A percentile compares a stretch with the other conserved stretches of the same genome.
phyloP scores from a whole-genome alignment of 2,888 invertebrate species.

The Agonopterix subpropinquella region DNA sequence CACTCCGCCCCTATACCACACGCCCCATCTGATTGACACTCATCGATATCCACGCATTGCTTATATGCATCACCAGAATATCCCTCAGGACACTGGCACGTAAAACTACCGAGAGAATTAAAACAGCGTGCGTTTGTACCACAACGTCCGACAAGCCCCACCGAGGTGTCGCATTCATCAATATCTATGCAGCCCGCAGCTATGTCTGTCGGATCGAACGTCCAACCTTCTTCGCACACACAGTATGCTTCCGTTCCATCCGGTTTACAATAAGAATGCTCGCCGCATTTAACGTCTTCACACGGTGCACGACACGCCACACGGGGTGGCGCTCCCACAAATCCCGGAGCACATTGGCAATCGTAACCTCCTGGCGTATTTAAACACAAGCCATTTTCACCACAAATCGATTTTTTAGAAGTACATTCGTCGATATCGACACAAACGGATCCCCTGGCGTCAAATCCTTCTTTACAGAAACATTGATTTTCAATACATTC shows the following conservation, averaged over 20 bases:
- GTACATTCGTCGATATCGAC: conserved; percentile 89
- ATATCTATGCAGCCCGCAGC: conserved; percentile 94
- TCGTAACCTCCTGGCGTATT: conserved; percentile 88
- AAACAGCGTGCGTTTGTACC: conserved; percentile 89
- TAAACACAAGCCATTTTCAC: conserved; percentile 83
- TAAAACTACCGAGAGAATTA: conserved; percentile 86
- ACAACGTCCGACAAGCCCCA: conserved; percentile 88
- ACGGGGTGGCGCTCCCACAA: conserved; percentile 87
- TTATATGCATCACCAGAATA: conserved; percentile 90
- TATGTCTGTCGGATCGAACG: conserved; percentile 91
- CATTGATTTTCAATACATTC: conserved; percentile 93
- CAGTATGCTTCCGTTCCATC: conserved; percentile 93
- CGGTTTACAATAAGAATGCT: conserved; percentile 92
- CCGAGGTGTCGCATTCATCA: conserved; percentile 89
- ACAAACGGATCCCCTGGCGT: conserved; percentile 86
- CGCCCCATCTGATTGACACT: conserved; percentile 81
- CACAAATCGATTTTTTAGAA: conserved; percentile 75
- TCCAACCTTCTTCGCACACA: conserved; percentile 95
- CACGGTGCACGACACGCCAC: conserved; percentile 92
- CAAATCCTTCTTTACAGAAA: conserved; percentile 91
- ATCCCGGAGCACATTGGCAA: conserved; percentile 89
- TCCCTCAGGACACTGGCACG: conserved; percentile 89
- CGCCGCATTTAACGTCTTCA: conserved; percentile 92
- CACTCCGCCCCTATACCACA: conserved; percentile 91
- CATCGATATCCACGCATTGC: conserved; percentile 89